These are phyloP conservation scores for human DNA, from an alignment of 2,113 vertebrate species.

Conservation along the genomic window DNA sequence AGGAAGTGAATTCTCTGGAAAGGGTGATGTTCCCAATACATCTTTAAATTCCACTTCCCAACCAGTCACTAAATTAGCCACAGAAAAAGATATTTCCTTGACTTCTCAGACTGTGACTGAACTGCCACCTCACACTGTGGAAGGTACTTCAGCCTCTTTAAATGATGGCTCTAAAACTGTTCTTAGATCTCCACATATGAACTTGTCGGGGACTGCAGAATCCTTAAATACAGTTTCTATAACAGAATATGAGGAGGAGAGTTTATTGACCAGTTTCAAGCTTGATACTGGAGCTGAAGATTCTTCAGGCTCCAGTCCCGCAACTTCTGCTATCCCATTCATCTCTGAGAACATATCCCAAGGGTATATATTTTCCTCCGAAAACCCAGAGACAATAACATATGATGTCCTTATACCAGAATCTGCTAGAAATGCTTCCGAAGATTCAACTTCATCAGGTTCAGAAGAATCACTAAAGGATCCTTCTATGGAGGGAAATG, in stretches of 20 bases:
- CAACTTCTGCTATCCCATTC: slow-evolving; percentile 69
- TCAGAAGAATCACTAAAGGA: slow-evolving; percentile 68
- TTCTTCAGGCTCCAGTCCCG: slow-evolving; percentile 79
- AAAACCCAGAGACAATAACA: slow-evolving; percentile 71
- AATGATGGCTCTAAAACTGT: slow-evolving; percentile 49
- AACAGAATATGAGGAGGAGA: slow-evolving; percentile 79
- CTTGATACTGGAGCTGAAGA: slow-evolving; percentile 74
- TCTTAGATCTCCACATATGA: slow-evolving; percentile 58
- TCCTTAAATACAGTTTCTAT: slow-evolving; percentile 76
- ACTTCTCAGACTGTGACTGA: slow-evolving; percentile 68
- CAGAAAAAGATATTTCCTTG: slow-evolving; percentile 67
- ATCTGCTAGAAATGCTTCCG: slow-evolving; percentile 75
- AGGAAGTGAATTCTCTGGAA: slow-evolving; percentile 76
- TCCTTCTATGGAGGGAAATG: slow-evolving; percentile 59
- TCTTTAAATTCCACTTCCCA: slow-evolving; percentile 79
- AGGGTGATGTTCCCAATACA: slow-evolving; percentile 77
- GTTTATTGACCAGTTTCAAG: slow-evolving; percentile 77
- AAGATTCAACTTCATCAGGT: slow-evolving; percentile 70
- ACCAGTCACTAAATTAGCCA: slow-evolving; percentile 69
- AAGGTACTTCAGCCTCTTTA: slow-evolving; percentile 66
- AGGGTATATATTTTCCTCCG: slow-evolving; percentile 79
- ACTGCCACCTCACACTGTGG: slow-evolving; percentile 48
- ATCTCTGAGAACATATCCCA: slow-evolving; percentile 74
- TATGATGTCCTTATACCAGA: slow-evolving; percentile 72
- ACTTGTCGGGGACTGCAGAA: slow-evolving; percentile 64